phyloP scores from a whole-genome alignment of 2,797 vertebrate genomes.

The Borostomias antarcticus region DNA sequence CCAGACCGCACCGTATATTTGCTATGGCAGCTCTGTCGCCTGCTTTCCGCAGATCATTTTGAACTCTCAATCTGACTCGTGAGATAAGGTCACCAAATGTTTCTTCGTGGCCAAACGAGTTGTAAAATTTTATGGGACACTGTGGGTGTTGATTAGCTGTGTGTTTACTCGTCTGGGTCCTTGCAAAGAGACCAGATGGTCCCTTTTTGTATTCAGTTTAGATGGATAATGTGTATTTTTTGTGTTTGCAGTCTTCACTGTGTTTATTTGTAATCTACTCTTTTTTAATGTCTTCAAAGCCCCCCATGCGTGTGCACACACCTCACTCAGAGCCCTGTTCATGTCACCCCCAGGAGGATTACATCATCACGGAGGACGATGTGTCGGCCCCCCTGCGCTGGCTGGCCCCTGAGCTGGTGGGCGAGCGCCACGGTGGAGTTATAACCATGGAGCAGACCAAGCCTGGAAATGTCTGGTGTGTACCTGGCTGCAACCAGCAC shows the following conservation, averaged over 20 bases:
- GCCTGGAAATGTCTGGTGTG: conserved; percentile 94
- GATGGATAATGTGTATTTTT: background rate
- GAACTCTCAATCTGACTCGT: conserved; percentile 48
- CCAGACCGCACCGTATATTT: background rate
- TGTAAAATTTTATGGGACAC: background rate
- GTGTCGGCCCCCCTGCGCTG: conserved; percentile 90
- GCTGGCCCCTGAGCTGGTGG: conserved; percentile 94
- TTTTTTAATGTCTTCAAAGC: background rate
- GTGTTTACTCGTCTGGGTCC: background rate
- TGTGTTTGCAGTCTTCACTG: background rate
- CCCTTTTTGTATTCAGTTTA: background rate
- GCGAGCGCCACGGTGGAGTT: conserved; percentile 90
- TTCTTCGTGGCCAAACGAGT: background rate
- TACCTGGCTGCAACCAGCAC: conserved; percentile 31
- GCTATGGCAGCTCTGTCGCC: conserved; percentile 36
- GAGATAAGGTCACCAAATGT: background rate
- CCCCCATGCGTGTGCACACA: background rate
- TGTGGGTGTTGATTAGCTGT: background rate
- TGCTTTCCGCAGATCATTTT: conserved; percentile 58
- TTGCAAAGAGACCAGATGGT: background rate
- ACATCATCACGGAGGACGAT: conserved; percentile 93
- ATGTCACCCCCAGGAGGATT: conserved; percentile 87
- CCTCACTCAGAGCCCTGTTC: conserved; percentile 15
- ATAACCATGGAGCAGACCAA: conserved; percentile 91
- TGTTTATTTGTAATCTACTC: too few species aligned